Conservation (phyloP, 1,140 invertebrate species). For the Pseudoatta argentina region DNA sequence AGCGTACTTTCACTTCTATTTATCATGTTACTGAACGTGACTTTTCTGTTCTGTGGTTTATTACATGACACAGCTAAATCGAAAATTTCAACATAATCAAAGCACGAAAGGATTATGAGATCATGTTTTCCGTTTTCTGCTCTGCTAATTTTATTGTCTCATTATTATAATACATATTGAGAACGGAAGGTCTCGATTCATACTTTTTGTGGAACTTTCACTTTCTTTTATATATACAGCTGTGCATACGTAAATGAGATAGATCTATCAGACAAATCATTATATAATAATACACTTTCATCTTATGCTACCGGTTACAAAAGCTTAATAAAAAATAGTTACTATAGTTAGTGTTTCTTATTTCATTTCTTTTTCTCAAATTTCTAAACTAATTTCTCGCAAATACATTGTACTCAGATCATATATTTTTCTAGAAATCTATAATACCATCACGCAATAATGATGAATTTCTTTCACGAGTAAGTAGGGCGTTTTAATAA, state of each 20-base stretch:
- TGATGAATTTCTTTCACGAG: not conserved
- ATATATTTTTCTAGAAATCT: conserved; percentile 10
- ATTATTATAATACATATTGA: conserved; percentile 52
- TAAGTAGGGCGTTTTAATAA: conserved; percentile 52
- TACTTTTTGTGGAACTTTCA: conserved; percentile 48
- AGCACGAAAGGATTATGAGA: conserved; percentile 24
- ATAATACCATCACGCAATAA: conserved; percentile 27
- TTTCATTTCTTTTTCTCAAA: not conserved
- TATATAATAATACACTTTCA: conserved; percentile 41
- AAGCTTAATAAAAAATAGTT: conserved; percentile 41
- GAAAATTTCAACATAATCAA: conserved; percentile 37
- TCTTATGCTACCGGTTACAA: conserved; percentile 44
- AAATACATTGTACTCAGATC: conserved; percentile 34
- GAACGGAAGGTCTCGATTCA: conserved; percentile 36
- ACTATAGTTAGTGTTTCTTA: not conserved
- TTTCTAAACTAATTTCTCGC: not conserved
- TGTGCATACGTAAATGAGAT: not conserved
- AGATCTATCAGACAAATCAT: conserved; percentile 24
- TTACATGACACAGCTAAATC: conserved; percentile 10
- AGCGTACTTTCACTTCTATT: conserved; percentile 74
- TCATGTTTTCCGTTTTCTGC: conserved; percentile 11
- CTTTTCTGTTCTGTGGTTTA: conserved; percentile 60
- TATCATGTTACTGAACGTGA: conserved; percentile 37
- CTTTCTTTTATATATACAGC: conserved; percentile 42
- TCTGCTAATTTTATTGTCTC: conserved; percentile 55